Percentiles rank a stretch among this genome's conserved stretches.
Conservation (phyloP, 35 echinoderm and acorn worm genomes). For the Heliocidaris tuberculata region DNA sequence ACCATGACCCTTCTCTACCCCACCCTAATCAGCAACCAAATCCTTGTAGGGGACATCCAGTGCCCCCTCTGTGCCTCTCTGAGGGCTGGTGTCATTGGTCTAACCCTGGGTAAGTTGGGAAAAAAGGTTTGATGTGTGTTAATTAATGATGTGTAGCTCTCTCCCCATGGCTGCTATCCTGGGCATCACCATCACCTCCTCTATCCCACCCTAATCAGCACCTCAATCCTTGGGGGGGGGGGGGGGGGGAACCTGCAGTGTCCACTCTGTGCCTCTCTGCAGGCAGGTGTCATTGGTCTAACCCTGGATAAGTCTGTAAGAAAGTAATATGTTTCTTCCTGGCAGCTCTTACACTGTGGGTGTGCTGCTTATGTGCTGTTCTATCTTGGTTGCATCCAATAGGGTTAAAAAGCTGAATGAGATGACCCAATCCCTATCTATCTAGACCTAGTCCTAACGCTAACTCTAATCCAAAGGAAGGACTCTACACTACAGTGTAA, state of each 20-base stretch:
- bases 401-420: no score
- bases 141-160: no score
- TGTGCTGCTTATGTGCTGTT: no score
- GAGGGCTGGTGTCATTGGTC: conserved; percentile 61
- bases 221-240: conserved; percentile 54
- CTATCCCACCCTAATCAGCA: conserved; percentile 51
- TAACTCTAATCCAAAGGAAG: no score
- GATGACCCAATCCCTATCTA: no score
- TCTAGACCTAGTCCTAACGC: no score
- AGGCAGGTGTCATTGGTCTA: conserved; percentile 64
- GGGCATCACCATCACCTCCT: conserved; percentile 54
- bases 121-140: no score
- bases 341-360: no score
- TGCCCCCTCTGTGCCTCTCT: conserved; percentile 83
- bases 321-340: no score
- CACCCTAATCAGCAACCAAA: conserved; percentile 48
- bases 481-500: background rate
- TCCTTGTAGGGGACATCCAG: conserved; percentile 53
- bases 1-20: conserved; percentile 55
- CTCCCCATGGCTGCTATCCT: conserved; percentile 69
- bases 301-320: conserved; percentile 58
- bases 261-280: conserved; percentile 73
- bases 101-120: conserved; percentile 65
- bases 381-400: no score
- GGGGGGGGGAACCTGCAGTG: conserved; percentile 69